Evolutionary conservation across 1,140 invertebrate species (phyloP).

Genomic region (Mylabris phalerata): DNA sequence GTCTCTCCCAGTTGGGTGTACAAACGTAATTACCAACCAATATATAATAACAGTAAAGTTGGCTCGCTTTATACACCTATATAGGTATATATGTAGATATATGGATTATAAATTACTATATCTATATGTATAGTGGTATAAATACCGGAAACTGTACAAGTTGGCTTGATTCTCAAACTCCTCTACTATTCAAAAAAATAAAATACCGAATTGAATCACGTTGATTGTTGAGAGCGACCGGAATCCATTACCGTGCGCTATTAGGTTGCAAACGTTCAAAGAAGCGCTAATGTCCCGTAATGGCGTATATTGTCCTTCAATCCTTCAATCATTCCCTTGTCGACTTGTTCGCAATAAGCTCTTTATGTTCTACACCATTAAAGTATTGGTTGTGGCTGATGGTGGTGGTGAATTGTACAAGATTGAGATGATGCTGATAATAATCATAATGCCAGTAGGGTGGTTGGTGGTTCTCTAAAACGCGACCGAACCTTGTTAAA

Average conservation of each 20-base stretch:
- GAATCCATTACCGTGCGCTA: conserved; percentile 33
- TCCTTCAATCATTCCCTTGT: conserved; percentile 34
- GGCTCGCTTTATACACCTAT: too few species aligned
- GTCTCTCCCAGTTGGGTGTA: conserved; percentile 20
- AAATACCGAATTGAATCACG: conserved; percentile 30
- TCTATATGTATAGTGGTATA: not conserved
- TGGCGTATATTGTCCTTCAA: conserved; percentile 34
- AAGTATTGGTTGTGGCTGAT: not conserved
- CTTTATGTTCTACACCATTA: conserved; percentile 28
- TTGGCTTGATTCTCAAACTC: too few species aligned
- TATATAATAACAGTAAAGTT: not conserved
- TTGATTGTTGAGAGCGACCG: conserved; percentile 37
- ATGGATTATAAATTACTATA: not conserved
- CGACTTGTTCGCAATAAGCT: conserved; percentile 30
- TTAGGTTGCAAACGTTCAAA: conserved; percentile 38
- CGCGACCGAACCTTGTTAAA: too few species aligned
- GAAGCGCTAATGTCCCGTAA: conserved; percentile 37
- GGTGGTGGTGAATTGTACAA: too few species aligned
- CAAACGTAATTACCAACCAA: conserved; percentile 25
- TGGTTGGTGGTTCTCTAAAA: too few species aligned
- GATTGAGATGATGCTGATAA: too few species aligned
- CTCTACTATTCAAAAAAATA: conserved; percentile 19
- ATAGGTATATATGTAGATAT: not conserved
- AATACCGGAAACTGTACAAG: conserved; percentile 20
- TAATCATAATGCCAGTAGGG: too few species aligned